Evolutionary conservation across 1,140 invertebrate species (phyloP), one percentile per base, ranked within the genome.

Genomic region (Dinothrombium tinctorium): DNA sequence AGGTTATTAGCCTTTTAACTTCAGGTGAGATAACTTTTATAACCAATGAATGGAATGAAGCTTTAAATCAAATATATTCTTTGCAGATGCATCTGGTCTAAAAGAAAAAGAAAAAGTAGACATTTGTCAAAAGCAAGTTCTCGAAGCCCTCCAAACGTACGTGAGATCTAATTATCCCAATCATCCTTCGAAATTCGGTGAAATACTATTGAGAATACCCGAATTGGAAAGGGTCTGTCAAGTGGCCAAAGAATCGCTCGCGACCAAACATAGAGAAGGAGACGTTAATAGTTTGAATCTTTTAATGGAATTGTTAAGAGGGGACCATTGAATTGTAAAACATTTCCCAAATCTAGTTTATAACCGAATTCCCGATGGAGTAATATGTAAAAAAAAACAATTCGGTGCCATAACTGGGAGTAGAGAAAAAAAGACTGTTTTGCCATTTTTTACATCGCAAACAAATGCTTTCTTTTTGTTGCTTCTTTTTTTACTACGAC

Each of bases 141-240:
- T 89, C 23, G 82, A 89, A 56, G 82, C 84, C 12, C 59, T 94
- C 33, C 79, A 89, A 56, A 74, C 78, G 32, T 95, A 94, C 56
- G 90, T 84, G 0, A 67, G 76, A 35, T 69, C 76, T 17, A 82
- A 86, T 59, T 94, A 86, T 62, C 81, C 81, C 7, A 74, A 86
- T 49, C 73, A 76, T 58, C 81, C 81, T 31, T 80, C 79, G 41
- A 94, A 92, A 64, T 92, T 90, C 61, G 86, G 86, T 15, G 84
- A 94, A 62, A 63, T 92, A 11, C 60, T 94, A 41, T 66, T 92
- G 36, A 68, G 83, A 49, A 84, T 94, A 59, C 84, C 86, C 25
- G 86, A 94, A 62, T 63, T 92, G 45, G 81, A 92, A 59, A 66
- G 82, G 53, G 86, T 84, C 46, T 90, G 82, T 62, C 81, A 87